These are phyloP conservation scores for Laticauda colubrina DNA, from an alignment of 2,113 vertebrate species.

Conservation along the genomic window DNA sequence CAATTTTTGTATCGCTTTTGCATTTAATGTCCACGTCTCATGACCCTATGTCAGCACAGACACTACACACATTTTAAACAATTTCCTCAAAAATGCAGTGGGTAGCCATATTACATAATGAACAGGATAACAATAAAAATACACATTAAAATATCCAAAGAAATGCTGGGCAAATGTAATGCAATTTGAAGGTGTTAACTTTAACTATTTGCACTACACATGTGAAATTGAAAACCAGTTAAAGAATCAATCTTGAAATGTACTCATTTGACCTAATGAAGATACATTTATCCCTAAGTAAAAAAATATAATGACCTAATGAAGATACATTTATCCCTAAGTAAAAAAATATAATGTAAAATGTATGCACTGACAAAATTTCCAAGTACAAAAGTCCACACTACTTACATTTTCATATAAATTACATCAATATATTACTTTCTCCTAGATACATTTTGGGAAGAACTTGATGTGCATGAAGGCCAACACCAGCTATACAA, in stretches of 20 bases:
- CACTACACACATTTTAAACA: neutral
- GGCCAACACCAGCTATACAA: neutral
- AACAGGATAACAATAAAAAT: neutral
- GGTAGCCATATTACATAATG: neutral
- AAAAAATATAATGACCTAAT: neutral
- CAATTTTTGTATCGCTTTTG: neutral
- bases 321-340: neutral
- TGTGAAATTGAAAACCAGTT: neutral
- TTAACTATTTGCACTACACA: neutral
- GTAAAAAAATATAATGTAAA: neutral
- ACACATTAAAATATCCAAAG: neutral
- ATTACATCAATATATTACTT: neutral
- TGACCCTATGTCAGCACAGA: neutral
- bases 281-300: neutral
- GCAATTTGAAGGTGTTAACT: neutral
- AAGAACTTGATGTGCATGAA: neutral
- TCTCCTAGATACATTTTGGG: neutral
- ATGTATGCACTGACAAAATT: neutral
- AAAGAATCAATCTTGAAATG: neutral
- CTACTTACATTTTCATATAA: neutral
- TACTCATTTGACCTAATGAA: neutral
- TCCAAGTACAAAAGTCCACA: neutral
- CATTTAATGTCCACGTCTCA: neutral
- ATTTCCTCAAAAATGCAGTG: neutral
- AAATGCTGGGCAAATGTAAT: neutral